Percentiles rank a stretch among this genome's conserved stretches.
Evolutionary conservation across 37 sponge, comb jelly and placozoan species (phyloP).

Genomic region (Chondrilla cf. caribensis): DNA sequence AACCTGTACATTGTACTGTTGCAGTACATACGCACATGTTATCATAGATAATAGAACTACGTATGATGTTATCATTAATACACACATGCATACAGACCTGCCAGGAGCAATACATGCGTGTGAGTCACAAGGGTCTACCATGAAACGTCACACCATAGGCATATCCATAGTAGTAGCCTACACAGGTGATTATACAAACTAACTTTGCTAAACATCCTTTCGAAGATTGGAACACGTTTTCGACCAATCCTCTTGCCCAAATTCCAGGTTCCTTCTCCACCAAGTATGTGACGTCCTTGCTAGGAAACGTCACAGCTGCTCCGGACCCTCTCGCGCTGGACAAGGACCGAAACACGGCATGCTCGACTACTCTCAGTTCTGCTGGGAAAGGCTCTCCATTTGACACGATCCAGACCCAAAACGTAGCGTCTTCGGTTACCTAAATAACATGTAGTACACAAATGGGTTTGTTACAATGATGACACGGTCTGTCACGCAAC

Average conservation of each 20-base stretch:
- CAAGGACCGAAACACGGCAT: neutral
- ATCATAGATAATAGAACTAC: no score
- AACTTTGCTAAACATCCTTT: neutral
- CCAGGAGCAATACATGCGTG: no score
- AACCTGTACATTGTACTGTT: no score
- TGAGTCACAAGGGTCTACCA: no score
- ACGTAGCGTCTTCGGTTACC: neutral
- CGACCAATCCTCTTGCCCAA: conserved; percentile 6
- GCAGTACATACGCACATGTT: no score
- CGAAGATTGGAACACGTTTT: neutral
- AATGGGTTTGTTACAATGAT: no score
- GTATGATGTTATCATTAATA: no score
- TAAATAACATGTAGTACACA: neutral
- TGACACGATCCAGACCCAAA: conserved; percentile 2
- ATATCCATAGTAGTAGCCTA: neutral
- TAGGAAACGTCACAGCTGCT: neutral
- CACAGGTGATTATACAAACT: neutral
- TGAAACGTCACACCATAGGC: no score
- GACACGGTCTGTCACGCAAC: no score
- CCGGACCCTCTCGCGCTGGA: neutral
- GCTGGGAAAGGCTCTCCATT: neutral
- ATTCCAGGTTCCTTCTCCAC: conserved; percentile 4
- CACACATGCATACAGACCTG: no score
- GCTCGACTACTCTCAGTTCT: neutral
- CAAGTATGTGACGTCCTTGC: neutral